Conservation (phyloP, 2,888 invertebrate genomes). For the Orchesellides sinensis region DNA sequence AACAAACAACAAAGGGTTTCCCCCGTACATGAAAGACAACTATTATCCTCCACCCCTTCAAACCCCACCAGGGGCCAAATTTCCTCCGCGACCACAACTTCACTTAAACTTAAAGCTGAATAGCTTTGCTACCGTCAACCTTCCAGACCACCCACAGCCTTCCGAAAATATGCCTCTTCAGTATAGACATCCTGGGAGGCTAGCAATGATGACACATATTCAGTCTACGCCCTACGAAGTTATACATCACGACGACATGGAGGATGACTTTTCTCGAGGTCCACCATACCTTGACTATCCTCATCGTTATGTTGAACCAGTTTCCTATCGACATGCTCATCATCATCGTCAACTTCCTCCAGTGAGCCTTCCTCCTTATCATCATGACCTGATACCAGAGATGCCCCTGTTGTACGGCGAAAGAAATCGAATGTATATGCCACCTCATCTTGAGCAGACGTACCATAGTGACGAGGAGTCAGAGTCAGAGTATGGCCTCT, state of each 20-base stretch:
- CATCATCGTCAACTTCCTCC: constrained; percentile 42
- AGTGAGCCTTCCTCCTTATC: constrained; percentile 51
- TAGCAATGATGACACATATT: constrained; percentile 56
- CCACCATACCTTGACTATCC: constrained; percentile 50
- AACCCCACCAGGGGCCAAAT: constrained; percentile 67
- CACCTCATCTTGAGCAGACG: constrained; percentile 57
- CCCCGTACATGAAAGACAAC: constrained; percentile 62
- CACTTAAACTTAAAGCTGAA: constrained; percentile 61
- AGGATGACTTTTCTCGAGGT: constrained; percentile 52
- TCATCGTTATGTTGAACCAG: constrained; percentile 54
- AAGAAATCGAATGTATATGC: constrained; percentile 44
- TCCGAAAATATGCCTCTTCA: constrained; percentile 63
- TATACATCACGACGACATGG: constrained; percentile 59
- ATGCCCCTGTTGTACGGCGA: constrained; percentile 47
- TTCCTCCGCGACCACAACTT: constrained; percentile 62
- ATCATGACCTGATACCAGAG: constrained; percentile 56
- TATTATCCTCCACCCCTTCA: constrained; percentile 66
- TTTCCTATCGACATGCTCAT: constrained; percentile 58
- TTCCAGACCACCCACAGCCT: constrained; percentile 65
- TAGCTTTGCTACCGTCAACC: constrained; percentile 54
- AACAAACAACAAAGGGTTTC: constrained; percentile 34
- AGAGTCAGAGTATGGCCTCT: constrained; percentile 42
- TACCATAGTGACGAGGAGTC: constrained; percentile 58
- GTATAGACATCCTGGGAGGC: constrained; percentile 56
- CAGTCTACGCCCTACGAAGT: constrained; percentile 61